Evolutionary conservation across 1,140 invertebrate species (phyloP), one percentile per base, ranked within the genome.

Genomic region (Orius insidiosus): DNA sequence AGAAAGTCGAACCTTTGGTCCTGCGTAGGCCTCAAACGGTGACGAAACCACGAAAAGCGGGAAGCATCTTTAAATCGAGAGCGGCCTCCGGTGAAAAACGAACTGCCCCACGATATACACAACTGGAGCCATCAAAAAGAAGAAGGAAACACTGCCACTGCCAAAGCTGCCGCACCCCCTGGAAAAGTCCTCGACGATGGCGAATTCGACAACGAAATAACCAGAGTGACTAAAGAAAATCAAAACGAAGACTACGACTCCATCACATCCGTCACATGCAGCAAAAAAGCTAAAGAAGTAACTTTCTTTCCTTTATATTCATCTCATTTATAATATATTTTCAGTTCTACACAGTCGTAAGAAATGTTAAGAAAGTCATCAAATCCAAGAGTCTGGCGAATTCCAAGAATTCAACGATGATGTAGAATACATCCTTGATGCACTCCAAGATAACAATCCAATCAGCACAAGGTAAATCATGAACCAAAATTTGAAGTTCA

Each of bases 361-460:
- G 84, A 55, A 95, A 96, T 70, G 90, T 96, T 6, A 95, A 95
- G 62, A 89, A 92, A 59, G 89, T 1, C 88, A 95, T 71, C 89
- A 96, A 59, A 90, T 94, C 50, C 90, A 96, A 69, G 92, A 96
- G 62, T 87, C 86, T 57, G 92, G 92, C 50, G 93, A 96, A 63
- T 94, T 93, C 59, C 90, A 96, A 69, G 92, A 96, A 61, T 95
- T 95, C 65, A 86, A 93, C 64, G 92, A 96, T 65, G 92, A 97
- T 66, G 85, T 96, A 32, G 88, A 95, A 57, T 97, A 95, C 65
- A 82, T 97, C 57, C 65, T 96, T 52, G 90, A 93, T 64, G 84
- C 89, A 44, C 68, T 96, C 45, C 80, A 86, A 63, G 76, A 81
- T 56, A 83, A 81, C 56, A 88, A 93, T 70, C 84, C 85, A 9